phyloP scores from a whole-genome alignment of 2,797 vertebrate genomes.

The Neosilurus mollespiculum region DNA sequence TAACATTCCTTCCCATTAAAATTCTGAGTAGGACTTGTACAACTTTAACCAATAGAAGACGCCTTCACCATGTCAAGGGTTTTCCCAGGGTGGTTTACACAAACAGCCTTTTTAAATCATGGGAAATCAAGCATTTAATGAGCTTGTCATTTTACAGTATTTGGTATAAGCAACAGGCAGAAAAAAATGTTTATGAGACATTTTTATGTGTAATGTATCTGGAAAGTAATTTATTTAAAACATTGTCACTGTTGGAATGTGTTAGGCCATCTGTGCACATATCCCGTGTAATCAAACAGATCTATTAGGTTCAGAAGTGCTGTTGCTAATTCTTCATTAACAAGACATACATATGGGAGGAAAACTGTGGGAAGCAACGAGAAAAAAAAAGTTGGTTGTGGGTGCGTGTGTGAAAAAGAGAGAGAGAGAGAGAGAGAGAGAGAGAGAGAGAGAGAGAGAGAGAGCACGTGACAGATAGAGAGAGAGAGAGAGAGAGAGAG shows the following conservation, averaged over 20 bases:
- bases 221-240: constrained; percentile 4
- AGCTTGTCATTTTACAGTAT: background rate
- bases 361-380: background rate
- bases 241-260: constrained; percentile 17
- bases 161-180: background rate
- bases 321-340: constrained; percentile 36
- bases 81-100: background rate
- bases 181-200: background rate
- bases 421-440: background rate
- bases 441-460: background rate
- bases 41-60: background rate
- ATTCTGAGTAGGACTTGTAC: too few species aligned
- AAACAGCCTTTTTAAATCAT: background rate
- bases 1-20: background rate
- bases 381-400: background rate
- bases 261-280: constrained; percentile 47
- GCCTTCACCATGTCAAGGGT: background rate
- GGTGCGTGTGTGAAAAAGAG: background rate
- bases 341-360: background rate
- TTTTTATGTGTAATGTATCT: background rate
- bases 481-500: background rate
- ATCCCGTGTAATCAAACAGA: constrained; percentile 1
- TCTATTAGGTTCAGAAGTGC: constrained; percentile 46
- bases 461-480: background rate
- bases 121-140: background rate